These are phyloP conservation scores for Pentamera pediparva DNA, from an alignment of 53 echinoderm and acorn worm species.

Conservation along the genomic window DNA sequence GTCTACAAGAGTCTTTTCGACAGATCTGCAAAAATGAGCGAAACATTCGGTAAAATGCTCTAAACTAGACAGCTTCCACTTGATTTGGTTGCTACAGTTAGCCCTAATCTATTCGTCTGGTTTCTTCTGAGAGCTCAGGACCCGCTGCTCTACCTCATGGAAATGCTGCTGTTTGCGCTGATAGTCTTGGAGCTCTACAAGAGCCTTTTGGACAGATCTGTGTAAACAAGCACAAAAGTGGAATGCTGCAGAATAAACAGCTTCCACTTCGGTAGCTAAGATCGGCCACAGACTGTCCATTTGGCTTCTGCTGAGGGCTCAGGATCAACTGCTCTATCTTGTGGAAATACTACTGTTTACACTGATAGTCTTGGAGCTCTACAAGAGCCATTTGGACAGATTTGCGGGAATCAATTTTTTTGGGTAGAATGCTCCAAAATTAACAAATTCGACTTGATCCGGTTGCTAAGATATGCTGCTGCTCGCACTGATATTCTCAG, in stretches of 20 bases:
- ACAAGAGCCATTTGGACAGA: constrained; percentile 82
- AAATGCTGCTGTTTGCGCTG: constrained; percentile 86
- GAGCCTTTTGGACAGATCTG: constrained; percentile 80
- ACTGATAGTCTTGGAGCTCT: constrained; percentile 86
- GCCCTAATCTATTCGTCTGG: constrained; percentile 81
- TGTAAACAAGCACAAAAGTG: no score
- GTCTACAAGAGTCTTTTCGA: constrained; percentile 82
- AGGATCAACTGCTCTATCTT: constrained; percentile 60
- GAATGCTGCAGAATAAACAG: no score
- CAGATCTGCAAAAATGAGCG: no score
- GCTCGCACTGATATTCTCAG: constrained; percentile 79
- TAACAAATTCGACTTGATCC: no score
- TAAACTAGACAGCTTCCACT: no score
- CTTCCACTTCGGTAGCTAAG: constrained; percentile 88
- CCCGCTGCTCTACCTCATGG: constrained; percentile 60
- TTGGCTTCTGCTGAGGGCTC: constrained; percentile 51
- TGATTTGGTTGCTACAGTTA: constrained; percentile 85
- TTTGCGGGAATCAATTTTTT: no score
- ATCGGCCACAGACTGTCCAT: constrained; percentile 83
- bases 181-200: constrained; percentile 86
- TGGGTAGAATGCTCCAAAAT: no score
- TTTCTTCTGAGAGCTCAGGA: constrained; percentile 51
- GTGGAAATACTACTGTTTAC: constrained; percentile 78
- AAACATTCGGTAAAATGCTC: no score
- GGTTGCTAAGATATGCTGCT: constrained; percentile 85